A percentile compares a stretch with the other conserved stretches of the same genome.
Evolutionary conservation across 2,113 vertebrate genomes (phyloP).

Genomic region (Dinomys branickii): DNA sequence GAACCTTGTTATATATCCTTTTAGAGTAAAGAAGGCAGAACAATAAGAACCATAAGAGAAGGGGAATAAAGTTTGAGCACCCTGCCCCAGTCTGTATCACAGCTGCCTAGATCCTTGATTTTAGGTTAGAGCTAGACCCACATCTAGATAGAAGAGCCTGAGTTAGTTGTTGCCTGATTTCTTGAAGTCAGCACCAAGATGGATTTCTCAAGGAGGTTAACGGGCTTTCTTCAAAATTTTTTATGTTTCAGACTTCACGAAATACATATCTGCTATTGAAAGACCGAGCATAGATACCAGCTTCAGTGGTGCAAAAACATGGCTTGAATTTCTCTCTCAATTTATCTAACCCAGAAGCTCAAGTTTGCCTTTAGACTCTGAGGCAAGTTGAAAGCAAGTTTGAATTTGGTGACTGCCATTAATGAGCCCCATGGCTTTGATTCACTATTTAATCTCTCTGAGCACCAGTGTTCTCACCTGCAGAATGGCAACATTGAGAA

Average conservation of each 20-base stretch:
- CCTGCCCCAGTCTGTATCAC: background rate
- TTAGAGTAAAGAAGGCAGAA: background rate
- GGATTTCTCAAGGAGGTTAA: background rate
- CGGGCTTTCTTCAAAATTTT: background rate
- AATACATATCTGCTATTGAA: background rate
- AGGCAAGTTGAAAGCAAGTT: background rate
- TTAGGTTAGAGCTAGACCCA: background rate
- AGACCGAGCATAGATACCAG: background rate
- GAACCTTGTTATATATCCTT: background rate
- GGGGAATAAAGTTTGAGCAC: background rate
- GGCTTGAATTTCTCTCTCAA: background rate
- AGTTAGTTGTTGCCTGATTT: background rate
- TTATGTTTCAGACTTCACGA: background rate
- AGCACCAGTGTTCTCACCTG: background rate
- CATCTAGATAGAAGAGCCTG: background rate
- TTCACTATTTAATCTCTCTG: constrained; percentile 4
- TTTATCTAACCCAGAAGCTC: background rate
- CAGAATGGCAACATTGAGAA: constrained; percentile 27
- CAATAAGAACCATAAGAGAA: background rate
- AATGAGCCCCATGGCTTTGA: background rate
- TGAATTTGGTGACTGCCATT: background rate
- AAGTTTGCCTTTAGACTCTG: background rate
- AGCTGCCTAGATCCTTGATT: background rate
- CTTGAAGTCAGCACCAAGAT: background rate
- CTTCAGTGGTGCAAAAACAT: background rate